Base-by-base conservation (phyloP, 2,888 invertebrate species). In the Parelbella ahira region DNA sequence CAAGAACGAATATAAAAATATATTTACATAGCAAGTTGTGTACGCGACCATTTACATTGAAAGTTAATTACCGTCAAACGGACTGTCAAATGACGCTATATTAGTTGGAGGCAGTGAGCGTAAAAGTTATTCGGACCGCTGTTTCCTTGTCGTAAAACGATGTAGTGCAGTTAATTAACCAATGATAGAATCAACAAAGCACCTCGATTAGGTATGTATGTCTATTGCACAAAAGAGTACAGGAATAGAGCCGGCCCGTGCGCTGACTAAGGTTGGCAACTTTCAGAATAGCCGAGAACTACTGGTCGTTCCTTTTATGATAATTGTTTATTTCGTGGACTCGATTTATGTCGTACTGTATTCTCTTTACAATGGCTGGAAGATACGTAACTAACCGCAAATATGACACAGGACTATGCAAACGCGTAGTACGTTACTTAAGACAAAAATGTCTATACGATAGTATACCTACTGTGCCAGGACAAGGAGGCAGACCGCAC, bases 71-170 rank as follows among this genome's bases (percentile, higher is more conserved):
- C 11, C 30, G 19, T 25, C 32, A 25, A 32, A 6, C 39, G 12
- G 39, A 12, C 25, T 39, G 46, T 50, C 49, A 29, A 49, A 44
- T 43, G 44, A 43, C 30, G 25, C 42, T 41, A 48, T 51, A 45
- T 44, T 47, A 39, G 30, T 36, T 37, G 32, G 25, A 30, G 9
- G 39, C 24, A 32, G 25, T 9, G 30, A 32, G 29, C 39, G 44
- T 42, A 29, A 51, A 60, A 57, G 56, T 58, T 60, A 58, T 60
- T 38, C 37, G 21, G 30, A 27, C 29, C 39, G 29, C 25, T 41
- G 28, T 63, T 68, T 60, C 62, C 62, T 58, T 54, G 61, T 68
- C 64, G 61, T 63, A 61, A 65, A 64, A 69, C 74, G 67, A 67
- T 69, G 63, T 60, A 55, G 60, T 60, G 59, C 51, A 54, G 46